These are phyloP conservation scores for Ramazzottius varieornatus DNA, from an alignment of 2,888 invertebrate genomes.

Conservation along the genomic window DNA sequence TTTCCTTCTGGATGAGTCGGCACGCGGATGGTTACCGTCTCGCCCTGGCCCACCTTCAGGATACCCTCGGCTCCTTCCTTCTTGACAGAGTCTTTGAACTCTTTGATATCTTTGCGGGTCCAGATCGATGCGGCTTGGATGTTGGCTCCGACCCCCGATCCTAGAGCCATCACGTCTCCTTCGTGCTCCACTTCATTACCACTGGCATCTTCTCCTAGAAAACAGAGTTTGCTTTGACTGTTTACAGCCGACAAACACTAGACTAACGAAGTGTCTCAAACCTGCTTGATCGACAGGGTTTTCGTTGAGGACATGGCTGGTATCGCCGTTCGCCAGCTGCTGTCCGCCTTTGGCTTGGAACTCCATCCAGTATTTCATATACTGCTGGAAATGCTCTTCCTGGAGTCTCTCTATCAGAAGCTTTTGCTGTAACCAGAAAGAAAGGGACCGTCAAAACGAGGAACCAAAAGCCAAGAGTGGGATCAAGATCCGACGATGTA, in stretches of 20 bases:
- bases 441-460: not conserved
- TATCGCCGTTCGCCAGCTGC: not conserved
- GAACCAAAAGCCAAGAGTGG: too few relatives aligned
- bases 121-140: conserved; percentile 55
- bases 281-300: too few relatives aligned
- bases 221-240: not conserved
- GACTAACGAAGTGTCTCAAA: not conserved
- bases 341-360: not conserved
- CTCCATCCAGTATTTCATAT: conserved; percentile 50
- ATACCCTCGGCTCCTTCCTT: conserved; percentile 58
- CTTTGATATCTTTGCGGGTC: conserved; percentile 62
- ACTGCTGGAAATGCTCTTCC: conserved; percentile 94
- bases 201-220: conserved; percentile 6
- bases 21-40: conserved; percentile 78
- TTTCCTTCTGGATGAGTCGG: conserved; percentile 81
- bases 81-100: conserved; percentile 63
- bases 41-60: conserved; percentile 77
- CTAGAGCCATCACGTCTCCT: conserved; percentile 9
- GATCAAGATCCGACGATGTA: too few relatives aligned
- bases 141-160: not conserved
- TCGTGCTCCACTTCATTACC: conserved; percentile 13
- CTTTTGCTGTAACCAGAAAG: conserved; percentile 55
- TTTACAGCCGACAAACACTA: not conserved
- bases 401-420: conserved; percentile 74
- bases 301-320: not conserved